Conservation (phyloP, 2,113 vertebrate species). For the Anguilla japonica region DNA sequence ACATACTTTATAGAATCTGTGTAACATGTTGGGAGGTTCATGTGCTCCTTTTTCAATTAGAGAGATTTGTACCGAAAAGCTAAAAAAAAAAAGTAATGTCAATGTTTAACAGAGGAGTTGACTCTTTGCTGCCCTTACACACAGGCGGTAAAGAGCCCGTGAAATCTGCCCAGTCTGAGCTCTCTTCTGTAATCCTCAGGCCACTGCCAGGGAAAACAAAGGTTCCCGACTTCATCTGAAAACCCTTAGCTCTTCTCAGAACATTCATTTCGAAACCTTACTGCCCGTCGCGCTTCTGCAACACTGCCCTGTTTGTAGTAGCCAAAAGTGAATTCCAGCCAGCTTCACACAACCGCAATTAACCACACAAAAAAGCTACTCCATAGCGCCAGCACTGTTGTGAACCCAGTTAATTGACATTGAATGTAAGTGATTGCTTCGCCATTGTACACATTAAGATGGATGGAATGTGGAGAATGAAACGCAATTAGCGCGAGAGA, state of each 20-base stretch:
- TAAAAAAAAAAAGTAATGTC: neutral
- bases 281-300: neutral
- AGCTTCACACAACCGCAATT: neutral
- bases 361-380: neutral
- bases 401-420: neutral
- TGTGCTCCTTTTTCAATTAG: neutral
- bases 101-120: neutral
- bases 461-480: neutral
- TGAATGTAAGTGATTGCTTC: neutral
- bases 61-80: neutral
- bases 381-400: neutral
- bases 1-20: too few relatives aligned
- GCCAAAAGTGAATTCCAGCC: neutral
- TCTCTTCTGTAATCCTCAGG: neutral
- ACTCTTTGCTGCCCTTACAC: neutral
- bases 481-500: neutral
- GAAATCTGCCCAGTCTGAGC: neutral
- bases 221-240: neutral
- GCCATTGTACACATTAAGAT: neutral
- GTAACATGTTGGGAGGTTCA: neutral
- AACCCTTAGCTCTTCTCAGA: neutral
- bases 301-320: neutral
- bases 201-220: neutral
- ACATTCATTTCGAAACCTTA: neutral
- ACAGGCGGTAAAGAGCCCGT: neutral